These are phyloP conservation scores for Gobionotothen gibberifrons DNA, from an alignment of 2,797 vertebrate genomes.

Conservation along the genomic window DNA sequence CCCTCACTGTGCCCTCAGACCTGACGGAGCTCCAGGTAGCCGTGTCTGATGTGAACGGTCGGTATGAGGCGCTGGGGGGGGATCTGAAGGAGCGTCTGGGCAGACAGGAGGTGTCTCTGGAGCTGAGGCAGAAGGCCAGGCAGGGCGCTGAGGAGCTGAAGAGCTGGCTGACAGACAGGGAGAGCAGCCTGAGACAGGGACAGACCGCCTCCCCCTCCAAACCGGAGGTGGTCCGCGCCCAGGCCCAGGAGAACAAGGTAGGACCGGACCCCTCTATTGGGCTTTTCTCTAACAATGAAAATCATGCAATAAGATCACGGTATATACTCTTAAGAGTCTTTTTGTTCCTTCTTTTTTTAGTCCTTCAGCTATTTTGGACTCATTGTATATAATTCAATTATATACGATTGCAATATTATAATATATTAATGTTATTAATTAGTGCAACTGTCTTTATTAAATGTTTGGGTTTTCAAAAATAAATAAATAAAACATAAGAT, in stretches of 20 bases:
- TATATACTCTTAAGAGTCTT: background rate
- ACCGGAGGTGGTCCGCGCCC: slow-evolving; percentile 89
- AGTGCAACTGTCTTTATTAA: no score
- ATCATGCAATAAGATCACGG: background rate
- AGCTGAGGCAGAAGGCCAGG: slow-evolving; percentile 85
- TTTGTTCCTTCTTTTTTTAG: no score
- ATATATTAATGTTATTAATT: no score
- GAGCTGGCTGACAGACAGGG: slow-evolving; percentile 91
- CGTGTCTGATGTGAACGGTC: slow-evolving; percentile 89
- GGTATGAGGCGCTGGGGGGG: slow-evolving; percentile 87
- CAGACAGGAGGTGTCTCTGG: slow-evolving; percentile 84
- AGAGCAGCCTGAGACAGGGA: slow-evolving; percentile 81
- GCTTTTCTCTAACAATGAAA: background rate
- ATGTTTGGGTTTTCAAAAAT: no score
- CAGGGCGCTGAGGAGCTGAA: slow-evolving; percentile 84
- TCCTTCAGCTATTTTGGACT: no score
- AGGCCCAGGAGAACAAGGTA: slow-evolving; percentile 97
- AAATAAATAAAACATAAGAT: no score
- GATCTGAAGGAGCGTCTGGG: slow-evolving; percentile 83
- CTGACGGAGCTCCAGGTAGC: slow-evolving; percentile 96
- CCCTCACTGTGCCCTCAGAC: slow-evolving; percentile 78
- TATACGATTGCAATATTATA: no score
- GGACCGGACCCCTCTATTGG: background rate
- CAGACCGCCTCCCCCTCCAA: slow-evolving; percentile 89
- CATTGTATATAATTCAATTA: no score